Evolutionary conservation across 2,888 invertebrate species (phyloP).

Genomic region (Zaprionus bogoriensis): DNA sequence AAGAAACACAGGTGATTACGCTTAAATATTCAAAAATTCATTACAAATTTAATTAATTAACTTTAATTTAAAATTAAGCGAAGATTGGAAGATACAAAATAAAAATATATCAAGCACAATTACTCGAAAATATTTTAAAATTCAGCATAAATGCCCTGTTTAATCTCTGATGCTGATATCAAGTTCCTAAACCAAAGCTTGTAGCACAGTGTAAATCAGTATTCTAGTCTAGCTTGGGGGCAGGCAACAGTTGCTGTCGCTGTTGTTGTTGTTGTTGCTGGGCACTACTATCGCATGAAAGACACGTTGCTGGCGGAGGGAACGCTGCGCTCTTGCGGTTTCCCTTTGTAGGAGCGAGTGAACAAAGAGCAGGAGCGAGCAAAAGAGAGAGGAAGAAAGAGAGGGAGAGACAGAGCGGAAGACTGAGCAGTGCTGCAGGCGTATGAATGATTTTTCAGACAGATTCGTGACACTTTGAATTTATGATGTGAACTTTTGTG

Average conservation of each 20-base stretch:
- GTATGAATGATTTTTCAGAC: constrained; percentile 76
- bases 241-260: constrained; percentile 32
- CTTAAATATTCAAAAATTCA: no score
- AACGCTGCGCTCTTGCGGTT: constrained; percentile 56
- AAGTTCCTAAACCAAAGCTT: not conserved
- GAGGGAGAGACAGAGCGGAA: constrained; percentile 5
- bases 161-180: not conserved
- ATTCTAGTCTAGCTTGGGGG: constrained; percentile 52
- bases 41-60: no score
- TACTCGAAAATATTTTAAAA: no score
- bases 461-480: constrained; percentile 79
- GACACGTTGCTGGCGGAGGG: constrained; percentile 64
- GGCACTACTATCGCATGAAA: constrained; percentile 37
- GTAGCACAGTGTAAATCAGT: constrained; percentile 54
- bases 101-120: no score
- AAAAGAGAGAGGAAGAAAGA: constrained; percentile 2
- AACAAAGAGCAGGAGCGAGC: constrained; percentile 11
- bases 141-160: not conserved
- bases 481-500: constrained; percentile 78
- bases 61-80: no score
- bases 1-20: no score
- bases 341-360: constrained; percentile 60
- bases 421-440: constrained; percentile 56
- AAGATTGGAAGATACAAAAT: no score
- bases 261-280: constrained; percentile 15